Conservation (phyloP, 1,140 invertebrate genomes). For the Dreissena rostriformis region DNA sequence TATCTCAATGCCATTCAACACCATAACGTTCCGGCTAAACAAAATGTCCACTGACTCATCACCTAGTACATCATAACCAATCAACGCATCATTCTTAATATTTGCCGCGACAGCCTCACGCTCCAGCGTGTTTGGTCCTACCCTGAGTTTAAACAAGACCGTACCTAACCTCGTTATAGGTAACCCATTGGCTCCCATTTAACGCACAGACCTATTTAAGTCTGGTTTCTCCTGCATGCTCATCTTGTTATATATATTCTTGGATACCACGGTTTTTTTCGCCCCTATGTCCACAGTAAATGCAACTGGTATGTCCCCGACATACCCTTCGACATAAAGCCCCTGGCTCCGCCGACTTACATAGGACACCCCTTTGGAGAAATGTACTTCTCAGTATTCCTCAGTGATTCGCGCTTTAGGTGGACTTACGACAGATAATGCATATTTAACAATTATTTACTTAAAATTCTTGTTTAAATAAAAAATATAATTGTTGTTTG, state of each 20-base stretch:
- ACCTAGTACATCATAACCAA: slow-evolving; percentile 18
- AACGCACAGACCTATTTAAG: not conserved
- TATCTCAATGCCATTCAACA: too few species aligned
- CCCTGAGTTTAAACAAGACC: slow-evolving; percentile 21
- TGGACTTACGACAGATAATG: too few species aligned
- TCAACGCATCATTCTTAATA: slow-evolving; percentile 35
- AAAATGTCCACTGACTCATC: too few species aligned
- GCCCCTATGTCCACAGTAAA: slow-evolving; percentile 21
- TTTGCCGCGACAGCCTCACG: slow-evolving; percentile 34
- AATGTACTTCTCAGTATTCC: too few species aligned
- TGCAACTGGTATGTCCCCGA: slow-evolving; percentile 12
- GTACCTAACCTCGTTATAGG: slow-evolving; percentile 11
- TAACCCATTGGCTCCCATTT: not conserved
- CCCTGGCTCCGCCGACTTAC: too few species aligned
- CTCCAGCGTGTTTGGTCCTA: slow-evolving; percentile 8
- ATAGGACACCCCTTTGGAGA: too few species aligned
- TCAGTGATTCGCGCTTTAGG: too few species aligned
- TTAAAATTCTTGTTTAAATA: too few species aligned
- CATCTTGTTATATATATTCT: not conserved
- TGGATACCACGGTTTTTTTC: slow-evolving; percentile 1
- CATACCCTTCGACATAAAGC: slow-evolving; percentile 7
- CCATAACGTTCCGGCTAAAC: too few species aligned
- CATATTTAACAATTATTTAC: too few species aligned
- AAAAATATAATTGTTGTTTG: too few species aligned
- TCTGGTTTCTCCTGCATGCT: not conserved